Conservation (phyloP, 37 sponge, comb jelly and placozoan genomes). For the Chondrilla cf. caribensis region DNA sequence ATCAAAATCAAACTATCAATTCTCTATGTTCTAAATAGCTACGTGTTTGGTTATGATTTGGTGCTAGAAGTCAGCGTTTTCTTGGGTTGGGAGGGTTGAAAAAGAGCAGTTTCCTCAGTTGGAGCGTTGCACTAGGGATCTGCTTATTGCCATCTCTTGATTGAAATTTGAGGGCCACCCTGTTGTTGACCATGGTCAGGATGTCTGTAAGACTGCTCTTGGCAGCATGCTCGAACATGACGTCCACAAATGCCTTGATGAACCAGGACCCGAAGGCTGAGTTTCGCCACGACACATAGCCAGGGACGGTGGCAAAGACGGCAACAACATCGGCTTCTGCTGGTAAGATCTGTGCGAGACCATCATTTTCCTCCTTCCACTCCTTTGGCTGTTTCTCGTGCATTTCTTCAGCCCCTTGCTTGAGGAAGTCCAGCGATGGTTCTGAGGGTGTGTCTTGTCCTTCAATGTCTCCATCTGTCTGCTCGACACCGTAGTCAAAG, state of each 20-base stretch:
- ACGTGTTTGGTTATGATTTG: no score
- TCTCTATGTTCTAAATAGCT: no score
- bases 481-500: conserved; percentile 75
- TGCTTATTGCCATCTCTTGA: conserved; percentile 42
- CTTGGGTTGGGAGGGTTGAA: background rate
- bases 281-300: conserved; percentile 91
- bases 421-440: background rate
- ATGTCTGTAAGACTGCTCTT: conserved; percentile 67
- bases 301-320: conserved; percentile 83
- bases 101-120: conserved; percentile 20
- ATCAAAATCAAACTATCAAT: no score
- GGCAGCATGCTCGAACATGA: conserved; percentile 33
- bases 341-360: conserved; percentile 48
- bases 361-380: conserved; percentile 50
- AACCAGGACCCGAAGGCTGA: conserved; percentile 85
- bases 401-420: background rate
- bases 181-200: conserved; percentile 66
- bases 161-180: conserved; percentile 70
- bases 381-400: conserved; percentile 17
- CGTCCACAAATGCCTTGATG: conserved; percentile 72
- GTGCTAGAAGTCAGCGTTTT: background rate
- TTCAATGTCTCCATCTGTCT: conserved; percentile 35
- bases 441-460: background rate
- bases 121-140: conserved; percentile 8
- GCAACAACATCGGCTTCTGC: conserved; percentile 78